Percentiles rank a stretch among this genome's conserved stretches.
Conservation (phyloP, 2,113 vertebrate species). For the Apteryx owenii region DNA sequence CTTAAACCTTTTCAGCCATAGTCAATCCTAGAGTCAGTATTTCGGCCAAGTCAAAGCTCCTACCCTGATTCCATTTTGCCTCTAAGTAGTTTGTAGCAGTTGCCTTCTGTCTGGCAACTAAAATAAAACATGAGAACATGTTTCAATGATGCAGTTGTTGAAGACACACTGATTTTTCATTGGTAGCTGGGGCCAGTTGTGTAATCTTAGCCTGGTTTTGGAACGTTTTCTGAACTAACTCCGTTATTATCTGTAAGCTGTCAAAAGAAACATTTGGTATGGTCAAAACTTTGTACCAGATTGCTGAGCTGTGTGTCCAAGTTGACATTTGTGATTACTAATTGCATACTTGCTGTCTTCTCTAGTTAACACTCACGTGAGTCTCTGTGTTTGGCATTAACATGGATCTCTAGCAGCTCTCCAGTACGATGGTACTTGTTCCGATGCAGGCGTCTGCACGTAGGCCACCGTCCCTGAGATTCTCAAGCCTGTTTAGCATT, state of each 20-base stretch:
- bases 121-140: fast-evolving
- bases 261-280: not conserved
- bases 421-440: fast-evolving
- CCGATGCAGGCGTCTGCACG: not conserved
- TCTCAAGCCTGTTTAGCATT: not conserved
- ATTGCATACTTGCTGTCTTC: not conserved
- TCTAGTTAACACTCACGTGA: not conserved
- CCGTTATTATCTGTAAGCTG: not conserved
- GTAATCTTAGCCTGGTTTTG: slow-evolving; percentile 11
- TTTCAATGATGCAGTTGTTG: not conserved
- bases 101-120: not conserved
- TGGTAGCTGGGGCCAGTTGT: slow-evolving; percentile 14
- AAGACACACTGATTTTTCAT: not conserved
- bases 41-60: not conserved
- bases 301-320: not conserved
- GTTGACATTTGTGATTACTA: not conserved
- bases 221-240: slow-evolving; percentile 8
- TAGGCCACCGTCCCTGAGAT: not conserved
- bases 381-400: slow-evolving; percentile 33
- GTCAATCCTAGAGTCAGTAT: fast-evolving
- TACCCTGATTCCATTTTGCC: not conserved
- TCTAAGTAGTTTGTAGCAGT: not conserved
- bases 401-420: not conserved
- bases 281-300: not conserved
- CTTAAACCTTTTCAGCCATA: not conserved